A percentile compares a stretch with the other conserved stretches of the same genome.
These are phyloP conservation scores for Zosterops lateralis DNA, from an alignment of 2,113 vertebrate genomes.

Conservation along the genomic window DNA sequence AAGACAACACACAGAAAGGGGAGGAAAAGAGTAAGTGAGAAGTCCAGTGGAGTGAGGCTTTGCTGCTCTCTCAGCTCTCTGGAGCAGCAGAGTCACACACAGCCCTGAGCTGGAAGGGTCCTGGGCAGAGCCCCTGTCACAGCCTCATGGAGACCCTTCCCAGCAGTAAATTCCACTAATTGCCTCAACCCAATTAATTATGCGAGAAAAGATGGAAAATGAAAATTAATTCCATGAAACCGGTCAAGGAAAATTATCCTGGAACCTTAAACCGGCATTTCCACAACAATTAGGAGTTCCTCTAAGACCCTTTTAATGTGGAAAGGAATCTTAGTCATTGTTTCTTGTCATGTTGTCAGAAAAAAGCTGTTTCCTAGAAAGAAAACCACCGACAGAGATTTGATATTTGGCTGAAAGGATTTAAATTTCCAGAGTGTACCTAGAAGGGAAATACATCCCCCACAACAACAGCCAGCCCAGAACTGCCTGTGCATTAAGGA, in stretches of 20 bases:
- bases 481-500: neutral
- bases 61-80: neutral
- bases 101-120: neutral
- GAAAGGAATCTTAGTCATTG: conserved; percentile 21
- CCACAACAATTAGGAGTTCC: conserved; percentile 3
- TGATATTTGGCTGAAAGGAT: neutral
- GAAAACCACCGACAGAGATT: conserved; percentile 15
- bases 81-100: accelerated
- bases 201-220: neutral
- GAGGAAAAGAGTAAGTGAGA: conserved; percentile 11
- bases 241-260: neutral
- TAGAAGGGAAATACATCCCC: neutral
- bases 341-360: conserved; percentile 4
- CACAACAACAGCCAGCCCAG: accelerated
- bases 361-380: conserved; percentile 25
- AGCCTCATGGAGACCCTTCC: neutral
- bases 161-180: neutral
- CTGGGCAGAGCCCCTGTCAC: neutral
- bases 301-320: conserved; percentile 41
- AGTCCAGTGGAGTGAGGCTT: neutral
- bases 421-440: neutral
- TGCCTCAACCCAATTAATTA: neutral
- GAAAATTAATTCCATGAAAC: conserved; percentile 1
- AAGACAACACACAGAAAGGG: conserved; percentile 31
- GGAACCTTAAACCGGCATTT: conserved; percentile 14